Evolutionary conservation across 2,797 vertebrate species (phyloP).

Genomic region (Perodicticus potto): DNA sequence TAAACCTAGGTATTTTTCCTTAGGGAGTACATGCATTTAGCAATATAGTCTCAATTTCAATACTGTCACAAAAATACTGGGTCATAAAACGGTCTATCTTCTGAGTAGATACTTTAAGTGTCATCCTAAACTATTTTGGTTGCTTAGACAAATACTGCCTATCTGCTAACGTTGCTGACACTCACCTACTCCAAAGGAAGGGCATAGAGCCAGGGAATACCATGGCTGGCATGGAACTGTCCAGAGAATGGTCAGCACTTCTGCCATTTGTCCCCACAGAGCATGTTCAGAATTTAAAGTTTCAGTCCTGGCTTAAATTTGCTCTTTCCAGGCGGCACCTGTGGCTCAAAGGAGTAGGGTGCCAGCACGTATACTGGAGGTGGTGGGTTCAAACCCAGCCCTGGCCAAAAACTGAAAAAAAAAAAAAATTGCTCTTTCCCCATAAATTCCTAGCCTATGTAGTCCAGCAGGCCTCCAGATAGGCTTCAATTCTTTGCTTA

Average conservation of each 20-base stretch:
- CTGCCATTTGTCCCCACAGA: not conserved
- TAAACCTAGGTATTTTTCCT: constrained; percentile 33
- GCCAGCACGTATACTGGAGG: too few species aligned
- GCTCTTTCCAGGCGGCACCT: not conserved
- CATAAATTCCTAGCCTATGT: not conserved
- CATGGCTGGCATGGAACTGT: not conserved
- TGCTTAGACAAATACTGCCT: not conserved
- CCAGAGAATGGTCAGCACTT: not conserved
- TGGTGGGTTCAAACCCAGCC: too few species aligned
- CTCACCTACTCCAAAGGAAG: not conserved
- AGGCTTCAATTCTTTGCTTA: not conserved
- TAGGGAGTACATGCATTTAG: constrained; percentile 34
- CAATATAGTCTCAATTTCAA: not conserved
- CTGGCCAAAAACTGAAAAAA: too few species aligned
- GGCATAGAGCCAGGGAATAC: not conserved
- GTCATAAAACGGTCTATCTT: not conserved
- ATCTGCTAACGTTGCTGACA: not conserved
- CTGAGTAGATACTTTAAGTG: not conserved
- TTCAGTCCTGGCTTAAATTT: not conserved
- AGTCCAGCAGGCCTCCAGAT: not conserved
- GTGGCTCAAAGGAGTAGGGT: too few species aligned
- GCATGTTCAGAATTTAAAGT: not conserved
- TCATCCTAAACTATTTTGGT: not conserved
- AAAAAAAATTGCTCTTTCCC: not conserved
- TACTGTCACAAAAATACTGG: constrained; percentile 42